A percentile compares a stretch with the other conserved stretches of the same genome.
Conservation (phyloP, 2,113 vertebrate genomes). For the Piaya cayana region DNA sequence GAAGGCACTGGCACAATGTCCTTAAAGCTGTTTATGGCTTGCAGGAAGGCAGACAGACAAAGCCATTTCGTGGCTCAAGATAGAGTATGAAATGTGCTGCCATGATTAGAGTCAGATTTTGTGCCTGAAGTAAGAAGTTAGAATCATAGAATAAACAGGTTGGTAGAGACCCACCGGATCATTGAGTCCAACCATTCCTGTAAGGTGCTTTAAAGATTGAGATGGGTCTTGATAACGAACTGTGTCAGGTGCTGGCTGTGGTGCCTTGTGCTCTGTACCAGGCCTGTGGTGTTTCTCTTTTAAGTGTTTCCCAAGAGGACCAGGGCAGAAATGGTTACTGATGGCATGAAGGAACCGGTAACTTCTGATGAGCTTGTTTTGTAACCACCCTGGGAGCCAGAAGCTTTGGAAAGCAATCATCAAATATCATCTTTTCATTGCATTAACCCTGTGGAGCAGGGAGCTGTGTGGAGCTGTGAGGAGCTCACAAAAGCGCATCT, state of each 20-base stretch:
- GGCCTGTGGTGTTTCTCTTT: not conserved
- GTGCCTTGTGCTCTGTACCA: not conserved
- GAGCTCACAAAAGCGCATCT: not conserved
- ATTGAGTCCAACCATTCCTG: too few relatives aligned
- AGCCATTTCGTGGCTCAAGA: not conserved
- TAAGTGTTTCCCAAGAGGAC: not conserved
- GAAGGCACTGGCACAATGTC: not conserved
- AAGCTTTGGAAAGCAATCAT: not conserved
- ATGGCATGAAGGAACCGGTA: fast-evolving
- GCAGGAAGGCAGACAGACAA: not conserved
- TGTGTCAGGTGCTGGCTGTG: not conserved
- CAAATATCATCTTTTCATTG: not conserved
- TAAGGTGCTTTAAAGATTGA: not conserved
- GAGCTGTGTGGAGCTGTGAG: too few relatives aligned
- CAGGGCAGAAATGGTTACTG: not conserved
- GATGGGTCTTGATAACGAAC: not conserved
- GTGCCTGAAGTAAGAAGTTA: not conserved
- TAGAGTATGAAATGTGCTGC: not conserved
- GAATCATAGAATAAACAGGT: too few relatives aligned
- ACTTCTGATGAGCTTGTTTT: not conserved
- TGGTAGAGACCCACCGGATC: too few relatives aligned
- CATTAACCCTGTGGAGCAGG: not conserved
- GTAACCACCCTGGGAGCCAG: not conserved
- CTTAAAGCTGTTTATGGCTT: not conserved
- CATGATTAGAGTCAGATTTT: not conserved